These are phyloP conservation scores for Meteorus cinctellus DNA, from an alignment of 2,888 invertebrate genomes.

Conservation along the genomic window DNA sequence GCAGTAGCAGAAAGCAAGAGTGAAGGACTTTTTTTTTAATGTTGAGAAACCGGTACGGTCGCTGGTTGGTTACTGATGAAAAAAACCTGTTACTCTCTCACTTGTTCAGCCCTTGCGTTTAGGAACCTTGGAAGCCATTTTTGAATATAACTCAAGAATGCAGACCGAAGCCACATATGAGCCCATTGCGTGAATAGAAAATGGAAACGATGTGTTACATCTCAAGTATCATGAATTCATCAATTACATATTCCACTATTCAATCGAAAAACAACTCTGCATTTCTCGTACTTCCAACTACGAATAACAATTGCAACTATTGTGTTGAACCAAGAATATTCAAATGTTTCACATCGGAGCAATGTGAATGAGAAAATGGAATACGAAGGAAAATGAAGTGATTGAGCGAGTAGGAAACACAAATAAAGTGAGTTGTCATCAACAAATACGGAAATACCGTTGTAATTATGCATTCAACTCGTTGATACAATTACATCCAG, in stretches of 20 bases:
- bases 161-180: background rate
- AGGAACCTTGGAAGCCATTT: conserved; percentile 10
- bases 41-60: conserved; percentile 20
- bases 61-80: conserved; percentile 9
- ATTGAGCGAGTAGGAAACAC: background rate
- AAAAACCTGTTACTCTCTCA: conserved; percentile 32
- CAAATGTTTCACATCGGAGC: background rate
- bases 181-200: conserved; percentile 1
- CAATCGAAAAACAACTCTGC: background rate
- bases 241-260: background rate
- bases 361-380: background rate
- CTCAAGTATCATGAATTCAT: background rate
- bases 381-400: background rate
- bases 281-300: no score
- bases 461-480: conserved; percentile 23
- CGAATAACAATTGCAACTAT: background rate
- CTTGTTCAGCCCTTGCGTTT: conserved; percentile 25
- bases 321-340: background rate
- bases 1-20: conserved; percentile 10
- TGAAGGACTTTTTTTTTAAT: conserved; percentile 1
- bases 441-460: conserved; percentile 18
- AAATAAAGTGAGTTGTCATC: background rate
- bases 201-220: background rate
- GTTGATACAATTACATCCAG: conserved; percentile 34
- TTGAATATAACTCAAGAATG: conserved; percentile 23